These are phyloP conservation scores for Papilio machaon DNA, from an alignment of 1,140 invertebrate species.

Conservation along the genomic window DNA sequence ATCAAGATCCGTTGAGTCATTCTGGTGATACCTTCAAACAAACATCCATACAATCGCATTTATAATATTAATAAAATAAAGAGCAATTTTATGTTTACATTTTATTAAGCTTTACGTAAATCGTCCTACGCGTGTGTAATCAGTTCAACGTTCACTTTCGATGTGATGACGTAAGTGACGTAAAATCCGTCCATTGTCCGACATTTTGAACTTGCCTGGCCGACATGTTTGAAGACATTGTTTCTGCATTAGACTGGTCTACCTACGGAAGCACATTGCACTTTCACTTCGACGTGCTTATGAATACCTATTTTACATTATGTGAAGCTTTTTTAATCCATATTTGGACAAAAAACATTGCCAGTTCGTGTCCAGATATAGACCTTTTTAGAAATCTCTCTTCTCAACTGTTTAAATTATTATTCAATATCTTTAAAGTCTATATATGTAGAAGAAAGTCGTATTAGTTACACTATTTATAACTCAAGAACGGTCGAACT, in stretches of 20 bases:
- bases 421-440: background rate
- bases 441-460: background rate
- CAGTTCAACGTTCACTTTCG: constrained; percentile 30
- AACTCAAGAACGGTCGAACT: too few relatives aligned
- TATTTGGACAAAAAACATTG: background rate
- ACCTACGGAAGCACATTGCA: constrained; percentile 9
- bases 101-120: constrained; percentile 6
- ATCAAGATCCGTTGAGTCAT: too few relatives aligned
- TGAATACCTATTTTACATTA: background rate
- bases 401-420: background rate
- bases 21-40: too few relatives aligned
- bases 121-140: constrained; percentile 16
- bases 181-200: constrained; percentile 25
- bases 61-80: too few relatives aligned
- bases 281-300: background rate
- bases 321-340: background rate
- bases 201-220: constrained; percentile 19
- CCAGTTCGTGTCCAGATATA: background rate
- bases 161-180: constrained; percentile 24
- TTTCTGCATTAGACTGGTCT: constrained; percentile 14
- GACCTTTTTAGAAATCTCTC: background rate
- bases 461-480: too few relatives aligned
- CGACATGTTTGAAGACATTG: constrained; percentile 21
- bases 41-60: too few relatives aligned
- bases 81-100: background rate